Conservation (phyloP, 2,888 invertebrate genomes). For the Dugesia japonica region DNA sequence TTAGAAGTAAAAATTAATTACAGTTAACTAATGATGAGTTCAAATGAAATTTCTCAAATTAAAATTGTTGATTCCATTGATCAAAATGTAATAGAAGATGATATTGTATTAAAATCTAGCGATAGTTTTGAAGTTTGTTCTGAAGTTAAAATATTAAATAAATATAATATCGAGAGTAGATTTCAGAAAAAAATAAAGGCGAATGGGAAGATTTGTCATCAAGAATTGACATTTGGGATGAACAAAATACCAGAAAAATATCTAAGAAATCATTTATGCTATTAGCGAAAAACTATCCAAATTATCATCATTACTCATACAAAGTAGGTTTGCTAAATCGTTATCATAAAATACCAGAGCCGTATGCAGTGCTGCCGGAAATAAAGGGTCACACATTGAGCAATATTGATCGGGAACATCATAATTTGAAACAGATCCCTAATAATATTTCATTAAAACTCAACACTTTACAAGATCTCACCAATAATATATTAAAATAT, state of each 20-base stretch:
- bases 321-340: background rate
- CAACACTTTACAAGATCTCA: background rate
- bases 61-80: too few relatives aligned
- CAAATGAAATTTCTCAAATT: too few relatives aligned
- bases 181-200: background rate
- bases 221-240: background rate
- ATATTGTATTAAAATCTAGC: background rate
- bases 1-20: background rate
- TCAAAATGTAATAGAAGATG: background rate
- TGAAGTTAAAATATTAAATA: too few relatives aligned
- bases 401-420: background rate
- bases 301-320: background rate
- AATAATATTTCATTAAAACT: background rate
- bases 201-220: background rate
- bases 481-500: background rate
- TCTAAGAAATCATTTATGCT: background rate
- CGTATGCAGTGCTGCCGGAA: background rate
- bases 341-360: background rate
- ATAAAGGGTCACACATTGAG: background rate
- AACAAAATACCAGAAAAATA: background rate
- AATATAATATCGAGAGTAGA: background rate
- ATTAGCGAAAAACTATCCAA: background rate
- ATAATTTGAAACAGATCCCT: background rate
- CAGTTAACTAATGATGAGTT: too few relatives aligned
- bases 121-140: too few relatives aligned